phyloP scores from a whole-genome alignment of 2,888 invertebrate genomes.

The Carabus problematicus region DNA sequence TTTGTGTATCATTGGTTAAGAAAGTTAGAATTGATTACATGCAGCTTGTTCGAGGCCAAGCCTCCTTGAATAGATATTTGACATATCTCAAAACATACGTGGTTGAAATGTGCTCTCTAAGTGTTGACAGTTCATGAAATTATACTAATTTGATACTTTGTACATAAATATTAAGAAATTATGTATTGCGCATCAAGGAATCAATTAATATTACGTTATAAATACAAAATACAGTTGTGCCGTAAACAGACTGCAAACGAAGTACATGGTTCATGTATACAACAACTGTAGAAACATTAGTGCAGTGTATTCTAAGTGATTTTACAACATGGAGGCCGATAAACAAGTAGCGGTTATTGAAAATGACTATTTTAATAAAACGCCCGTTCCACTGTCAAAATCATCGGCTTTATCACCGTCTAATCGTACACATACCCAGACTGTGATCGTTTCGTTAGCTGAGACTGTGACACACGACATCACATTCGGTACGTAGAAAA shows the following conservation, averaged over 20 bases:
- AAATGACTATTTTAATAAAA: constrained; percentile 55
- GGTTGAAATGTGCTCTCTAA: constrained; percentile 44
- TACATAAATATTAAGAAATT: constrained; percentile 15
- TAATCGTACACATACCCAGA: constrained; percentile 57
- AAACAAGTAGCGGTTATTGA: constrained; percentile 46
- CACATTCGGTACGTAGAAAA: constrained; percentile 62
- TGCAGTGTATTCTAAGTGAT: constrained; percentile 33
- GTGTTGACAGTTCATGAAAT: constrained; percentile 41
- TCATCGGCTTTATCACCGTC: constrained; percentile 56
- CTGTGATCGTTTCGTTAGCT: constrained; percentile 58
- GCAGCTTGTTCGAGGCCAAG: constrained; percentile 48
- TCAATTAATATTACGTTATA: neutral
- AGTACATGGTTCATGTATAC: neutral
- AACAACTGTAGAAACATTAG: constrained; percentile 9
- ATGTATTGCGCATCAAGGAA: constrained; percentile 18
- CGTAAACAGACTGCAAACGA: neutral
- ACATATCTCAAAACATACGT: constrained; percentile 52
- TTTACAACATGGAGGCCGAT: constrained; percentile 47
- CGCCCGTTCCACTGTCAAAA: constrained; percentile 58
- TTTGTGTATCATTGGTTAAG: constrained; percentile 26
- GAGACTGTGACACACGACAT: constrained; percentile 66
- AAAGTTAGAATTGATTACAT: constrained; percentile 46
- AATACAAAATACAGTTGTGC: neutral
- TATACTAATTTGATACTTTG: constrained; percentile 16
- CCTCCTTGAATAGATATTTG: constrained; percentile 51